Evolutionary conservation across 2,797 vertebrate species (phyloP).

Genomic region (Gadopsis marmoratus): DNA sequence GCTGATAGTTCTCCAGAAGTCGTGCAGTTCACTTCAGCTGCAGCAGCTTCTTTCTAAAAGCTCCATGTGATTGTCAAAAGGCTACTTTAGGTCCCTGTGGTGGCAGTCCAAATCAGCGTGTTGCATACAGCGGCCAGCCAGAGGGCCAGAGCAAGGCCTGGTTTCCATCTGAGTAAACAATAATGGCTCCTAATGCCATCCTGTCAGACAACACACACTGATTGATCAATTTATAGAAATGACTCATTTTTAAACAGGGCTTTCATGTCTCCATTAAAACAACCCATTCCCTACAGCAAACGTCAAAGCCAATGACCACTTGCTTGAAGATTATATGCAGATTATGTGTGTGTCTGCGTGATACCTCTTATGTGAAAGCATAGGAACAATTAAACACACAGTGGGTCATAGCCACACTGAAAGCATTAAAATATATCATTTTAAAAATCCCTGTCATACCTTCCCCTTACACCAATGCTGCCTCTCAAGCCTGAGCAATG

Average conservation of each 20-base stretch:
- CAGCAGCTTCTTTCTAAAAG: conserved; percentile 20
- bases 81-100: conserved; percentile 49
- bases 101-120: conserved; percentile 68
- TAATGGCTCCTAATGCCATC: conserved; percentile 64
- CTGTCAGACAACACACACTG: conserved; percentile 50
- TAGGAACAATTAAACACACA: conserved; percentile 38
- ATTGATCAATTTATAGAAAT: conserved; percentile 66
- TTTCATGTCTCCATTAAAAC: conserved; percentile 57
- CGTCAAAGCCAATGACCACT: conserved; percentile 58
- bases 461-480: conserved; percentile 53
- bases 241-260: conserved; percentile 45
- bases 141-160: conserved; percentile 56
- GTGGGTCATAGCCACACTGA: conserved; percentile 55
- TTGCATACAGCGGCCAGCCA: conserved; percentile 46
- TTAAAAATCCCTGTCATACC: conserved; percentile 46
- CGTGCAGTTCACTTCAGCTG: conserved; percentile 15
- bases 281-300: conserved; percentile 34
- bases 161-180: conserved; percentile 74
- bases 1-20: conserved; percentile 44
- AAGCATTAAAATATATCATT: conserved; percentile 55
- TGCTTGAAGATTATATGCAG: conserved; percentile 41
- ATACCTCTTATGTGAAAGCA: conserved; percentile 52
- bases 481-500: conserved; percentile 14
- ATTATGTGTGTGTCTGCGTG: conserved; percentile 7
- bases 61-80: conserved; percentile 47